Percentiles rank a stretch among this genome's conserved stretches.
Evolutionary conservation across 2,797 vertebrate genomes (phyloP).

Genomic region (Rhabdophis nuchalis): DNA sequence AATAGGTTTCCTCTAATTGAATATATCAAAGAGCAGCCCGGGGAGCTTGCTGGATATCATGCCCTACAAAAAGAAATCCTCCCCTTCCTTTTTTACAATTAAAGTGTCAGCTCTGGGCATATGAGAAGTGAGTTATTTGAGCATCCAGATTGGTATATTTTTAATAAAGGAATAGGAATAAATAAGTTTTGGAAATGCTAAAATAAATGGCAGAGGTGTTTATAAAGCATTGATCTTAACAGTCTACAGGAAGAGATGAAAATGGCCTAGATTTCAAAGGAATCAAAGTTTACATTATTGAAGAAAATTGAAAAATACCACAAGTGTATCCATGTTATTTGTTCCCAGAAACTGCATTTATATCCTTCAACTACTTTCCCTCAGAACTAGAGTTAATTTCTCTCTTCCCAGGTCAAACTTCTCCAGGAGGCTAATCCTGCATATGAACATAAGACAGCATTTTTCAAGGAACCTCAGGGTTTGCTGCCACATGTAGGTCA

Average conservation of each 20-base stretch:
- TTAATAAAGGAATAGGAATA: neutral
- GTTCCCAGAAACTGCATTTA: neutral
- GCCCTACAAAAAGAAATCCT: neutral
- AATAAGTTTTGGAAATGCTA: neutral
- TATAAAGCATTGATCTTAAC: neutral
- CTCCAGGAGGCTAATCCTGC: neutral
- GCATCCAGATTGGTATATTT: neutral
- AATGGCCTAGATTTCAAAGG: neutral
- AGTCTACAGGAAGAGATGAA: neutral
- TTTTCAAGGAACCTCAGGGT: neutral
- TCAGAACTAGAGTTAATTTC: neutral
- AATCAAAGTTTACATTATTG: neutral
- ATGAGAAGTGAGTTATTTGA: neutral
- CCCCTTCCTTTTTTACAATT: neutral
- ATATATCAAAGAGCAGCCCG: neutral
- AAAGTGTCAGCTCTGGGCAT: neutral
- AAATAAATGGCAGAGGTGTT: neutral
- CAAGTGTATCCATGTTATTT: neutral
- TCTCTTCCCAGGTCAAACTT: neutral
- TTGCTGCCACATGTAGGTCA: neutral
- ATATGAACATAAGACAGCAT: neutral
- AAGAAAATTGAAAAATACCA: neutral
- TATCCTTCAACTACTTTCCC: neutral
- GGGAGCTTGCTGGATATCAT: neutral
- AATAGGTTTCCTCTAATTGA: neutral